phyloP scores from a whole-genome alignment of 2,888 invertebrate species.

The Drosophila kambysellisi region DNA sequence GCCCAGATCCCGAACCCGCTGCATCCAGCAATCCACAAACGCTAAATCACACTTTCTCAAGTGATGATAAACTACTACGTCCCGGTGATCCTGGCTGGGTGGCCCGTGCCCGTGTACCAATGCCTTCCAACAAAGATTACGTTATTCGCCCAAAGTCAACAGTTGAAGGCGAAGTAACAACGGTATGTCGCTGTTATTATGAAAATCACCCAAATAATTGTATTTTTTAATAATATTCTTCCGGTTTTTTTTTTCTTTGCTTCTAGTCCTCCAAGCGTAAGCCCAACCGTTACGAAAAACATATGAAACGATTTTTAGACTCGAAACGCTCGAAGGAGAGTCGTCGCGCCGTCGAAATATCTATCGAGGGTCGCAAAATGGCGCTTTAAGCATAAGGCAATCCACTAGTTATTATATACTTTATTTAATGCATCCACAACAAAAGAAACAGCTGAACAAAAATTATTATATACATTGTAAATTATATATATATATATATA shows the following conservation, averaged over 20 bases:
- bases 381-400: conserved; percentile 88
- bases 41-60: conserved; percentile 88
- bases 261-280: conserved; percentile 91
- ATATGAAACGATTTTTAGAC: conserved; percentile 96
- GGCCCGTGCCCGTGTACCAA: conserved; percentile 96
- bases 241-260: conserved; percentile 36
- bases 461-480: conserved; percentile 35
- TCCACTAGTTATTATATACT: conserved; percentile 19
- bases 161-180: conserved; percentile 93
- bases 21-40: conserved; percentile 85
- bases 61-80: conserved; percentile 89
- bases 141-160: conserved; percentile 97
- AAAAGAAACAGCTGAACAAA: conserved; percentile 52
- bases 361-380: conserved; percentile 98
- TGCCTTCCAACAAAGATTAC: conserved; percentile 98
- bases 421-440: conserved; percentile 18
- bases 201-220: background rate
- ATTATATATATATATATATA: conserved; percentile 44
- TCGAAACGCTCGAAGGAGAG: conserved; percentile 92
- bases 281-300: conserved; percentile 95
- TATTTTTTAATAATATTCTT: background rate
- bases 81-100: conserved; percentile 99
- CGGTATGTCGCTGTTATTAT: conserved; percentile 86
- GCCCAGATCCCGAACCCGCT: conserved; percentile 85
- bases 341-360: conserved; percentile 95